Conservation (phyloP, 2,888 invertebrate genomes). For the Mactromeris polynyma region DNA sequence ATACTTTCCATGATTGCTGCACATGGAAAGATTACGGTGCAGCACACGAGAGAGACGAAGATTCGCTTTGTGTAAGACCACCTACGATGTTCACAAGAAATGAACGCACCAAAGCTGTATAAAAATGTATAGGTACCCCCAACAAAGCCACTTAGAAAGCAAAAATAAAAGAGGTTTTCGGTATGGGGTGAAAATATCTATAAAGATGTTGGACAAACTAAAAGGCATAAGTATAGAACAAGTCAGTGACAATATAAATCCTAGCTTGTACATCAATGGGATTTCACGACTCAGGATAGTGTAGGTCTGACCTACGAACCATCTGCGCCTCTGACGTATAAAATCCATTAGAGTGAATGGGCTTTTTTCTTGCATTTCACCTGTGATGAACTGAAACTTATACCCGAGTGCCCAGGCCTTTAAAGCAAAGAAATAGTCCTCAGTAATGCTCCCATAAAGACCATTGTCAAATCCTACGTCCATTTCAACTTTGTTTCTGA, state of each 20-base stretch:
- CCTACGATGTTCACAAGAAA: conserved; percentile 45
- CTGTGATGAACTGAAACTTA: conserved; percentile 61
- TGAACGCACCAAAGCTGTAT: conserved; percentile 59
- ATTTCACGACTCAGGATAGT: conserved; percentile 46
- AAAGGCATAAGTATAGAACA: conserved; percentile 59
- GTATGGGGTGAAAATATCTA: conserved; percentile 48
- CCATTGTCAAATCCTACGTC: conserved; percentile 64
- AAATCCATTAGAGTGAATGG: conserved; percentile 64
- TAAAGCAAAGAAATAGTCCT: conserved; percentile 64
- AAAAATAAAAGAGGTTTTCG: conserved; percentile 39
- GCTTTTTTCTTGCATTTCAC: conserved; percentile 68
- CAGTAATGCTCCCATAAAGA: conserved; percentile 66
- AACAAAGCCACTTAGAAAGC: conserved; percentile 52
- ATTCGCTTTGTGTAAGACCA: conserved; percentile 43
- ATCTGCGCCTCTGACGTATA: conserved; percentile 61
- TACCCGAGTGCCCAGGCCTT: conserved; percentile 63
- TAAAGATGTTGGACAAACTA: conserved; percentile 50
- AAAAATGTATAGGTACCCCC: conserved; percentile 61
- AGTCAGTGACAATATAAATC: conserved; percentile 40
- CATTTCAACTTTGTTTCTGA: conserved; percentile 54
- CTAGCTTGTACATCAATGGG: conserved; percentile 49
- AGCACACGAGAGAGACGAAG: conserved; percentile 41
- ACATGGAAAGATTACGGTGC: conserved; percentile 22
- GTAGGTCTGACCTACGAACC: conserved; percentile 62
- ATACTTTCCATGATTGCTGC: conserved; percentile 42